Base-by-base conservation (phyloP, 2,888 invertebrate species). In the Xestoiulus laeticollis region DNA sequence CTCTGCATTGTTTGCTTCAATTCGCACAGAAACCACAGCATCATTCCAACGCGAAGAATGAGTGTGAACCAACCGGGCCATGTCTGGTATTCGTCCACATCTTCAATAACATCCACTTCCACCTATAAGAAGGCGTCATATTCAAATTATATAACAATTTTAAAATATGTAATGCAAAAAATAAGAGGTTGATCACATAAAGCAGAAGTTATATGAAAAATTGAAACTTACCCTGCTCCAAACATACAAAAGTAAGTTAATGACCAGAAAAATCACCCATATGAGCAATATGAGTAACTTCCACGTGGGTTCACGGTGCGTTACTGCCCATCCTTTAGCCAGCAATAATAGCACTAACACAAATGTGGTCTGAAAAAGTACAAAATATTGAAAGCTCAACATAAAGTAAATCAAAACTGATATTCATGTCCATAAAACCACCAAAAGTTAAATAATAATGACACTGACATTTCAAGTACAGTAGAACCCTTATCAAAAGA, bases 281-380 rank as follows among this genome's bases (percentile, higher is more conserved):
- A 98, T 95, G 59, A 96, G 95, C 92, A 96, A 96, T 43, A 97
- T 95, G 68, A 96, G 92, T 22, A 95, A 95, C 91, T 96, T 97
- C 93, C 96, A 96, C 22, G 96, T 96, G 88, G 98, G 94, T 93
- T 98, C 97, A 91, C 96, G 94, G 90, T 97, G 94, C 14, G 98
- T 98, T 44, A 99, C 97, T 6, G 98, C 98, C 98, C 98, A 98
- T 85, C 99, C 99, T 93, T 99, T 98, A 68, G 98, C 98, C 90
- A 99, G 93, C 88, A 99, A 93, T 88, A 99, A 93, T 82, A 99
- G 93, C 88, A 99, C 94, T 90, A 99, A 93, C 96, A 99, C 98
- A 91, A 99, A 98, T 8, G 97, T 94, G 85, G 98, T 97, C 96
- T 98, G 94, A 14, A 94, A 93, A 30, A 8, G 44, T 48, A 26